Percentiles rank a stretch among this genome's conserved stretches.
phyloP scores from a whole-genome alignment of 2,888 invertebrate genomes.

The Hermaeophaga mercurialis region DNA sequence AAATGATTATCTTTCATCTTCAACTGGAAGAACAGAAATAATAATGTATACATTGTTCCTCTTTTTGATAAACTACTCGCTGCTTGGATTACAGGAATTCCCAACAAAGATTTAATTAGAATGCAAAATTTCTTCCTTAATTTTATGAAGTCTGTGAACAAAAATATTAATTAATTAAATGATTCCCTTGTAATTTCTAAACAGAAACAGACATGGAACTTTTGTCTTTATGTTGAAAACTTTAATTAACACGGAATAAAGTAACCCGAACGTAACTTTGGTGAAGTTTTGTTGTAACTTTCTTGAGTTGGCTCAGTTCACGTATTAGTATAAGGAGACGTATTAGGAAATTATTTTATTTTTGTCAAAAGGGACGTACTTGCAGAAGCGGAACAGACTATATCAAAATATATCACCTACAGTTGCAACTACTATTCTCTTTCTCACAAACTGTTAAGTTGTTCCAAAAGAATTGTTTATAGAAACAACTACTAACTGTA shows the following conservation, averaged over 20 bases:
- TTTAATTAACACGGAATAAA: constrained; percentile 29
- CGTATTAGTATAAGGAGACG: constrained; percentile 15
- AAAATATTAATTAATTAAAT: constrained; percentile 20
- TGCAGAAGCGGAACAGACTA: not conserved
- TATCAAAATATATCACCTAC: not conserved
- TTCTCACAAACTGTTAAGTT: no score
- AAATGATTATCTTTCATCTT: no score
- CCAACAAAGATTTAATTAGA: no score
- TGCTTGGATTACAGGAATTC: no score
- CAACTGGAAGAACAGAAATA: no score
- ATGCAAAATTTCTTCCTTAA: not conserved
- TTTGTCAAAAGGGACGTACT: not conserved
- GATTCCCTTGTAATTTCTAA: constrained; percentile 13
- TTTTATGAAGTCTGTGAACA: not conserved
- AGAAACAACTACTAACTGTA: no score
- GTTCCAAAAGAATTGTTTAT: no score
- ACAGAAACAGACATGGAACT: constrained; percentile 21
- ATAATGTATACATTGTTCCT: no score
- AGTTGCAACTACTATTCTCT: no score
- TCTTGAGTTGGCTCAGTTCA: constrained; percentile 15
- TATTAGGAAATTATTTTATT: constrained; percentile 17
- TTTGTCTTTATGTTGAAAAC: constrained; percentile 22
- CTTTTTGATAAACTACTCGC: no score
- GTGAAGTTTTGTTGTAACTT: constrained; percentile 23
- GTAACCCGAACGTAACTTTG: constrained; percentile 26